Conservation (phyloP, 2,113 vertebrate genomes). For the Lepisosteus oculatus region DNA sequence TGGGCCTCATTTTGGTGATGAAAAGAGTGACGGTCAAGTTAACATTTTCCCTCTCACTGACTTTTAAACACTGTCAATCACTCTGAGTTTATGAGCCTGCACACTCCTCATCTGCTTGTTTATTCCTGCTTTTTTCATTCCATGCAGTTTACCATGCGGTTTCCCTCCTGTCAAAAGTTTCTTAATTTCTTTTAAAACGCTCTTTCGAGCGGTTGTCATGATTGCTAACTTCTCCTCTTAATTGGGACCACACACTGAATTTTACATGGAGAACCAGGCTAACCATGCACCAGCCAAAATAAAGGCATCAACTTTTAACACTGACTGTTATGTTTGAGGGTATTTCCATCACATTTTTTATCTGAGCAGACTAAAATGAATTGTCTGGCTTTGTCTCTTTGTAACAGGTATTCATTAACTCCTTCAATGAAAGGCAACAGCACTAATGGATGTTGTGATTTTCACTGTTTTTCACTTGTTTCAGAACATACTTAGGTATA, state of each 20-base stretch:
- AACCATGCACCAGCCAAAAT: background rate
- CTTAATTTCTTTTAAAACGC: background rate
- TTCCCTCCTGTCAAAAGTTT: background rate
- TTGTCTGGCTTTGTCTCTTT: too few species aligned
- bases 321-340: background rate
- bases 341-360: background rate
- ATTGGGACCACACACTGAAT: background rate
- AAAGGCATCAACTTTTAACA: background rate
- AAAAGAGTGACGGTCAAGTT: too few species aligned
- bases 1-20: too few species aligned
- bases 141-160: background rate
- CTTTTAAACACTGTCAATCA: too few species aligned
- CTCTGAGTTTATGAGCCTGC: too few species aligned
- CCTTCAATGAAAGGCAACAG: background rate
- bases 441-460: background rate
- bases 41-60: too few species aligned
- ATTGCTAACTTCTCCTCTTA: background rate
- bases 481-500: too few species aligned
- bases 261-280: background rate
- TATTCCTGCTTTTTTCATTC: background rate
- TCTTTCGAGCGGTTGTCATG: background rate
- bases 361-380: too few species aligned
- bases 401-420: too few species aligned
- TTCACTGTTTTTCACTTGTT: too few species aligned
- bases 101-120: too few species aligned